These are phyloP conservation scores for Mus pahari DNA, from an alignment of 2,113 vertebrate species.

Conservation along the genomic window DNA sequence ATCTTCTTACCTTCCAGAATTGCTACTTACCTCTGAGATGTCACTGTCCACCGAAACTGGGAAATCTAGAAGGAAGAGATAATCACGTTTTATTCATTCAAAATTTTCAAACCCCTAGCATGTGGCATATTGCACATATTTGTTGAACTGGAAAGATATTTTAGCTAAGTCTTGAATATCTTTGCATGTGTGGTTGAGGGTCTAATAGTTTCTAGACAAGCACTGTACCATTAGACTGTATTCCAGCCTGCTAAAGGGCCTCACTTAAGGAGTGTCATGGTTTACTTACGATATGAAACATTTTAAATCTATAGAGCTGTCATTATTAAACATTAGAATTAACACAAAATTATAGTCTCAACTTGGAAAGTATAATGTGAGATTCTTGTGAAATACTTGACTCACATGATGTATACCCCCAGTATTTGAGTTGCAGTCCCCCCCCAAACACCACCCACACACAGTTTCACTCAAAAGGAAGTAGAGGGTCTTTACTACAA, in stretches of 20 bases:
- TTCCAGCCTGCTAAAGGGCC: not conserved
- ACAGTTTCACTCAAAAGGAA: not conserved
- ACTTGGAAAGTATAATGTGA: not conserved
- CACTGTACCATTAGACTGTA: not conserved
- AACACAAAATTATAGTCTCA: not conserved
- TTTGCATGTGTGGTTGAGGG: not conserved
- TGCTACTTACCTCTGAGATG: not conserved
- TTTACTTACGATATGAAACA: not conserved
- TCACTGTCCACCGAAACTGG: not conserved
- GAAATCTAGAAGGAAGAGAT: not conserved
- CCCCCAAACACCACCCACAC: too few relatives aligned
- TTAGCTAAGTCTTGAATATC: not conserved
- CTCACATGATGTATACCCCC: not conserved
- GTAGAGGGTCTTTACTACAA: not conserved
- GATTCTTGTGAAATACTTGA: not conserved
- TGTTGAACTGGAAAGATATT: not conserved
- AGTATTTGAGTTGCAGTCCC: not conserved
- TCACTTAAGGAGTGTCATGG: not conserved
- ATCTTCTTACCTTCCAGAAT: not conserved
- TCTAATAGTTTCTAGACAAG: not conserved
- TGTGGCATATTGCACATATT: not conserved
- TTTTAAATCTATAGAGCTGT: conserved; percentile 1
- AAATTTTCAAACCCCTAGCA: not conserved
- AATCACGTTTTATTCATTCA: conserved; percentile 29
- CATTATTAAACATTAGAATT: not conserved